Percentiles rank a stretch among this genome's conserved stretches.
Conservation (phyloP, 2,888 invertebrate species). For the Stenodera caucasica region DNA sequence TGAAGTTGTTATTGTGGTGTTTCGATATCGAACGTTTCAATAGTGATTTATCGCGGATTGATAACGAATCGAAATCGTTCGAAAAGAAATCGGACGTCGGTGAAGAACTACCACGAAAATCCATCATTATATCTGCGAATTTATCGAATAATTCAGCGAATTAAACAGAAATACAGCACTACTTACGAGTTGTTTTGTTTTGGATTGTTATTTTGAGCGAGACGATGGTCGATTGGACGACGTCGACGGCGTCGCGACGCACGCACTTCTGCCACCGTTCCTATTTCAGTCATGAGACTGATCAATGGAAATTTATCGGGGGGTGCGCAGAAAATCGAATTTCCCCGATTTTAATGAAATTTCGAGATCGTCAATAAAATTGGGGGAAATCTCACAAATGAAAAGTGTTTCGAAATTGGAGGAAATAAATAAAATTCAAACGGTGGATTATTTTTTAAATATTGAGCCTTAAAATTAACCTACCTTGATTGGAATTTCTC, state of each 20-base stretch:
- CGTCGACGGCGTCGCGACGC: conserved; percentile 31
- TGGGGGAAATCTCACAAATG: too few relatives aligned
- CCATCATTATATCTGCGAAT: conserved; percentile 26
- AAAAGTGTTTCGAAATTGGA: too few relatives aligned
- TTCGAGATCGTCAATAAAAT: too few relatives aligned
- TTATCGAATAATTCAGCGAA: not conserved
- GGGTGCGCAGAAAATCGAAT: too few relatives aligned
- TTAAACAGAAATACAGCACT: not conserved
- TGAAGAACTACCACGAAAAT: conserved; percentile 39
- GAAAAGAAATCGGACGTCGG: conserved; percentile 49
- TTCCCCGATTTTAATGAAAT: too few relatives aligned
- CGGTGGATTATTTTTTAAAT: not conserved
- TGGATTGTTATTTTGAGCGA: not conserved
- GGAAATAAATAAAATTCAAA: too few relatives aligned
- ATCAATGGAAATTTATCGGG: not conserved
- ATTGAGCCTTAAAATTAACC: not conserved
- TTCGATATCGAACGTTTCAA: conserved; percentile 45
- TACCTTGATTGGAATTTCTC: not conserved
- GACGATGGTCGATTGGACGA: conserved; percentile 21
- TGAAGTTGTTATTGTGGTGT: conserved; percentile 47
- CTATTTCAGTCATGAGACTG: not conserved
- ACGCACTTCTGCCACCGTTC: conserved; percentile 9
- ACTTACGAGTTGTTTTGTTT: not conserved
- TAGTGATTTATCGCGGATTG: conserved; percentile 46
- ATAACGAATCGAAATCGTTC: conserved; percentile 49